Percentiles rank a stretch among this genome's conserved stretches.
phyloP scores from a whole-genome alignment of 1,140 invertebrate genomes.

The Nephotettix cincticeps region DNA sequence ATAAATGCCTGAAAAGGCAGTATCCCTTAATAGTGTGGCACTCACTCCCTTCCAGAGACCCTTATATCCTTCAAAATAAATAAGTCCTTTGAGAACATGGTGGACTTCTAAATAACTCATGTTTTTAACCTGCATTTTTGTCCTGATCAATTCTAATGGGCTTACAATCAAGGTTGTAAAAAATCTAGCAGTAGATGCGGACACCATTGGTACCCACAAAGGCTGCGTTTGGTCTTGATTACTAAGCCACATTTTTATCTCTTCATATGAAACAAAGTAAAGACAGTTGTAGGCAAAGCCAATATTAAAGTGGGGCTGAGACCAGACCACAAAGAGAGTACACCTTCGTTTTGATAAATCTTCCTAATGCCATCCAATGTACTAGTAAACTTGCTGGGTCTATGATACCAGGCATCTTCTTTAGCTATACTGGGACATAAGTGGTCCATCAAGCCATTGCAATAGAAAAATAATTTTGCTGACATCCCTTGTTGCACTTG shows the following conservation, averaged over 20 bases:
- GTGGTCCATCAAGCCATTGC: too few species aligned
- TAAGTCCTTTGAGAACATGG: slow-evolving; percentile 63
- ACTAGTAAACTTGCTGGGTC: too few species aligned
- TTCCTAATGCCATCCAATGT: slow-evolving; percentile 88
- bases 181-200: slow-evolving; percentile 81
- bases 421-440: too few species aligned
- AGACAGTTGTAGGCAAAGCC: slow-evolving; percentile 94
- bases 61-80: slow-evolving; percentile 69
- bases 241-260: slow-evolving; percentile 67
- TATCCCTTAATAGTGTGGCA: slow-evolving; percentile 90
- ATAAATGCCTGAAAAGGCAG: slow-evolving; percentile 90
- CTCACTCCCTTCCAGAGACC: slow-evolving; percentile 89
- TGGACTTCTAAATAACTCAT: slow-evolving; percentile 82
- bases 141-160: slow-evolving; percentile 95
- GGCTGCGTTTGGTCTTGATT: slow-evolving; percentile 56
- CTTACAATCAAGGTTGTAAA: slow-evolving; percentile 85
- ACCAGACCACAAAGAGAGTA: slow-evolving; percentile 93
- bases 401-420: too few species aligned
- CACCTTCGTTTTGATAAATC: slow-evolving; percentile 86
- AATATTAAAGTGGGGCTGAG: slow-evolving; percentile 94
- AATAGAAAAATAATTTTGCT: neutral
- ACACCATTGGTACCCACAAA: slow-evolving; percentile 73
- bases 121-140: slow-evolving; percentile 96
- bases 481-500: neutral
- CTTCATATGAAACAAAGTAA: slow-evolving; percentile 98